Evolutionary conservation across 2,797 vertebrate species (phyloP), one percentile per base, ranked within the genome.

Genomic region (Graptemys geographica): DNA sequence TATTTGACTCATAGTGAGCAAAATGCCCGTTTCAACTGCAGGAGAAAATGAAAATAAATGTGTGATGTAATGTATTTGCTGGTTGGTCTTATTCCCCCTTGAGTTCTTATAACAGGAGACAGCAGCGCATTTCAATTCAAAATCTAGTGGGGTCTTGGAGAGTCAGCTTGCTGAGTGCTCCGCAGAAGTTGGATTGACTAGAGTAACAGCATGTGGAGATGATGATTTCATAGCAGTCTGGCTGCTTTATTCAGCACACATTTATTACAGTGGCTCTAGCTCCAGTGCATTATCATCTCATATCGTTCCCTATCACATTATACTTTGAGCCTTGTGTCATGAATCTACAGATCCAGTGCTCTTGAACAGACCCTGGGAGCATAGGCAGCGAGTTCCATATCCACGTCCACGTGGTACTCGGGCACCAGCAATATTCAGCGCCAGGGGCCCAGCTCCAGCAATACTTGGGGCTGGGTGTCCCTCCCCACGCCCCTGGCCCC

Each of bases 1-100:
- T 57, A 90, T 96, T 94, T 94, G 87, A 95, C 87, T 69, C 57
- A 56, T 51, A 52, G 23, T 16, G 5, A 83, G 8, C 8, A 62
- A 79, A 55, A 1, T 90, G 37, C 47, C 81, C 33, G 57, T 56
- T 90, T 53, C 82, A 90, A 86, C 74, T 94, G 18, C 74, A n/a
- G 2, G 53, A 53, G 69, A 79, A 89, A 93, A 95, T 81, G 52
- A 81, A 89, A 95, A 95, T 16, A 72, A 3, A 80, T 72, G 31
- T 6, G 33, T 94, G 90, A 93, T 88, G 80, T 55, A 65, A 94
- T 15, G 5, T 27, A 21, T 52, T 47, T 94, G 51, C 80, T 94
- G 74, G 78, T n/a, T 41, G 76, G 44, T 5, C 56, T 52, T 65
- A 76, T 0, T 89, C 37, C 55, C 83, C 13, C 86, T 28, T 16